Conservation (phyloP, 37 sponge, comb jelly and placozoan genomes). For the Axinella damicornis region DNA sequence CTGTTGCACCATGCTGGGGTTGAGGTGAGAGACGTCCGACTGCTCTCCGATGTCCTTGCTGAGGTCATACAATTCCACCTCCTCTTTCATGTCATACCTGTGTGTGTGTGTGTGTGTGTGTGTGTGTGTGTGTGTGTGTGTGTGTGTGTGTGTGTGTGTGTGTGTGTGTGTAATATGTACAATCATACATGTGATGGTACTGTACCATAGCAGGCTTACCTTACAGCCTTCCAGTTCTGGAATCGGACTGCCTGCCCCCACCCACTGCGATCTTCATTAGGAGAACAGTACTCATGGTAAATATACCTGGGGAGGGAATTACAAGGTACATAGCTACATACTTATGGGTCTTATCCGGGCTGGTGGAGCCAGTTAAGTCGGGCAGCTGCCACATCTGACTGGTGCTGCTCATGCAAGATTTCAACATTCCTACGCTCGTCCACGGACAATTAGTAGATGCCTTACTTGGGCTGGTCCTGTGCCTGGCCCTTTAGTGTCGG, state of each 20-base stretch:
- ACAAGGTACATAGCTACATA: no score
- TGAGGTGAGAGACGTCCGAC: slow-evolving; percentile 15
- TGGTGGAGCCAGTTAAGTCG: no score
- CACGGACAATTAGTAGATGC: no score
- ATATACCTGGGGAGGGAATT: slow-evolving; percentile 17
- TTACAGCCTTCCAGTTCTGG: slow-evolving; percentile 53
- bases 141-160: no score
- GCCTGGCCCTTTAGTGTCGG: slow-evolving; percentile 42
- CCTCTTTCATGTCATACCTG: slow-evolving; percentile 31
- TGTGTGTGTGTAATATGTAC: no score
- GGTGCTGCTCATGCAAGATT: no score
- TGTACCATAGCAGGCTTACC: neutral
- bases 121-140: no score
- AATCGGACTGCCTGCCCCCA: slow-evolving; percentile 52
- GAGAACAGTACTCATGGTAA: slow-evolving; percentile 46
- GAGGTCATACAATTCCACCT: slow-evolving; percentile 54
- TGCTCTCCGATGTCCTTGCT: slow-evolving; percentile 37
- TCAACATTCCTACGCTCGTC: no score
- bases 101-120: no score
- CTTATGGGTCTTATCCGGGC: no score
- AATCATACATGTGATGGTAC: no score
- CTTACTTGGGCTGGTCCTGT: slow-evolving; percentile 44
- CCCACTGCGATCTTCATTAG: slow-evolving; percentile 44
- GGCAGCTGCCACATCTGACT: no score
- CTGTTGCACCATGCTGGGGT: slow-evolving; percentile 23